Base-by-base conservation (phyloP, 53 echinoderm and acorn worm genomes). In the Astropecten irregularis region DNA sequence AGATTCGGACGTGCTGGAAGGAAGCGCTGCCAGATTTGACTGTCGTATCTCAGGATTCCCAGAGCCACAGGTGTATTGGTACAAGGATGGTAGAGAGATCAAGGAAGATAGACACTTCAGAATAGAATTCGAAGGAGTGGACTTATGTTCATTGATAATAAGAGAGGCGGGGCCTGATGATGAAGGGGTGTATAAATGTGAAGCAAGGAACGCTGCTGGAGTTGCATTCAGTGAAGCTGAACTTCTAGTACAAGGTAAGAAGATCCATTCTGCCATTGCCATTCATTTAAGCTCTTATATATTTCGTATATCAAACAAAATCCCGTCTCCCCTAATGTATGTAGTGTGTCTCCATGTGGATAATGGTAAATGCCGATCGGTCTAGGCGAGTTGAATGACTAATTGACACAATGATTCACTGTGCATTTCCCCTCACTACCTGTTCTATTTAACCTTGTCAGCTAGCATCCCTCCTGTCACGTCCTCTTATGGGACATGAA, bases 221-320 rank as follows among this genome's bases (percentile, higher is more conserved):
- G 91, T 86, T 40, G 91, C 91, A 3, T 76, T 79, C 38, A 91
- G 91, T 66, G 83, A 88, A 36, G 95, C 90, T 19, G 90, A 93
- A 62, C 88, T 95, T 21, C 69, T 93, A 3, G 89, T 93, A 0
- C 60, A 95, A 95, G 93, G 95, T 95, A 84, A 86, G 95, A 15
- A 23, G 22, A 56, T 84, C n/a, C n/a, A n/a, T n/a, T n/a, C n/a
- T n/a, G 34, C 53, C 13, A 31, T 37, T 22, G 9, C 33, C n/a
- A n/a, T n/a, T n/a, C n/a, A n/a, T n/a, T n/a, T n/a, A n/a, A n/a
- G n/a, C n/a, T n/a, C n/a, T n/a, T n/a, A n/a, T n/a, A n/a, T n/a
- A n/a, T n/a, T n/a, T n/a, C n/a, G n/a, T n/a, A n/a, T n/a, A n/a
- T n/a, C n/a, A n/a, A n/a, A n/a, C n/a, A n/a, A n/a, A n/a, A n/a